Evolutionary conservation across 1,140 invertebrate genomes (phyloP), one percentile per base, ranked within the genome.

Genomic region (honey bee (Apis mellifera)): DNA sequence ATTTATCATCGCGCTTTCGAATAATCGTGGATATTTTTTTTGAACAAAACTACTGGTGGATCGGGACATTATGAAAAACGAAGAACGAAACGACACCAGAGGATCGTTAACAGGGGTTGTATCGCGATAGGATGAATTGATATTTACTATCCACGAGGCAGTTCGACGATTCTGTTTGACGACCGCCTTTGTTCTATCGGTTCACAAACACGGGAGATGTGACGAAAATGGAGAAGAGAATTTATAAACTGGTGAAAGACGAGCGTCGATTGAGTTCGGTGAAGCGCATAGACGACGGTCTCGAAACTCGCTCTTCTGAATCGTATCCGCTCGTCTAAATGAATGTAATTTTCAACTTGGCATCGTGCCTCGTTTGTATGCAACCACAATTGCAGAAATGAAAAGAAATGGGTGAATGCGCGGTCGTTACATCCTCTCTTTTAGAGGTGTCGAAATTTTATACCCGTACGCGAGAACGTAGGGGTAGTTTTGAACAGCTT

Each of bases 301-400:
- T 50, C 62, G 19, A 42, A 72, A 19, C 42, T 59, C 23, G 48
- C 60, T 55, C 23, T 73, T 42, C 32, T 21, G 48, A 73, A 55
- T n/a, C 50, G 50, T 42, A 55, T 59, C 17, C 19, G 54, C 42
- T 74, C 60, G 12, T 60, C 48, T 64, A 65, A 76, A 82, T 76
- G 64, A 82, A 82, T 32, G 79, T 76, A 76, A 82, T 82, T 82
- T 75, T 76, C 79, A 48, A 82, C 26, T 76, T 82, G 79, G 79
- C 79, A 76, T 50, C 64, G 62, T 76, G 72, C 79, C 79, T 59
- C 64, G 79, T 82, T 75, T 68, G 54, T 21, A 73, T 48, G 72
- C 64, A 50, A 12, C 42, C 54, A 23, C 48, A 64, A 54, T 59
- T 15, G 60, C n/a, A 42, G 13, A 32, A 65, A 66, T 9, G 71